Base-by-base conservation (phyloP, 2,113 vertebrate genomes). In the Pelecanoides urinatrix region DNA sequence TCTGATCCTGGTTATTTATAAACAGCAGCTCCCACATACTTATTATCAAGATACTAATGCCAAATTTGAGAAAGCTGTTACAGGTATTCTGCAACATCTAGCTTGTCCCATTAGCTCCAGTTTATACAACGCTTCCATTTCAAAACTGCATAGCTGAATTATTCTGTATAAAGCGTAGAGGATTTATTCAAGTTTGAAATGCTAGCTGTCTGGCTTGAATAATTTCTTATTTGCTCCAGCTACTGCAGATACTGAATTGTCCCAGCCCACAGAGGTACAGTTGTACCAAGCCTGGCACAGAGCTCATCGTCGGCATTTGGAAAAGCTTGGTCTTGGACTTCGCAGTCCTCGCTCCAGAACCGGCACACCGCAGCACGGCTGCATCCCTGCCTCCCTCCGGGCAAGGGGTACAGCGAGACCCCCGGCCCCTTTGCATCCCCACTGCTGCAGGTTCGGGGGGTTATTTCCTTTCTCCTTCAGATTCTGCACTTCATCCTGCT, bases 351-450 rank as follows among this genome's bases (percentile, higher is more conserved):
- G 1, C 4, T 52, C 36, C 47, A 45, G 44, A 53, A 8, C 2
- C 2, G 1, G 42, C 17, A 9, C 2, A 1, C 40, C 2, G 3
- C 36, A 49, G 21, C 18, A 6, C 1, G 4, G 7, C 9, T 16
- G 20, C 58, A 26, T 19, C 52, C 34, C 56, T 40, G 38, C 59
- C 30, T n/a, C 26, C 36, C 42, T 13, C 29, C 9, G 36, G 38
- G 12, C 36, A 52, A 83, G 62, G 45, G 32, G 23, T 63, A 15
- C 32, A 38, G 32, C 6, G 2, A 74, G 29, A 44, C 38, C 27
- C 30, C 61, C 9, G 16, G 15, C 40, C 40, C 13, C 30, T 40
- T 27, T 11, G 10, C 59, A 17, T 4, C 70, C 29, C 61, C 34
- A 13, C 13, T 11, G 38, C 42, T 50, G 8, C 15, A 44, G 22